Evolutionary conservation across 1,140 invertebrate species (phyloP).

Genomic region (Musca domestica): DNA sequence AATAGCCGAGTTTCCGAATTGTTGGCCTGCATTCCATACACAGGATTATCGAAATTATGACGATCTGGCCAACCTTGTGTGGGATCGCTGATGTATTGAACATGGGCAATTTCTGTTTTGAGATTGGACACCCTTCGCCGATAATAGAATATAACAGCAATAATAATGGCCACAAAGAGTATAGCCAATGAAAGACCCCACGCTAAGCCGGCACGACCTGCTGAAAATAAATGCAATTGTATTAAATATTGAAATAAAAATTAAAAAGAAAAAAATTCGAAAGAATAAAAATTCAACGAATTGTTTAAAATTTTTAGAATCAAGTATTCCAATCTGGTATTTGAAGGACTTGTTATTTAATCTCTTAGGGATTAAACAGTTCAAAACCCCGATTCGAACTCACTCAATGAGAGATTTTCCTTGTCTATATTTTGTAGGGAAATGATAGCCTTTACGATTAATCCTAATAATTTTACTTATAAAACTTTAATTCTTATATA

Average conservation of each 20-base stretch:
- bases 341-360: too few species aligned
- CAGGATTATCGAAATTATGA: conserved; percentile 91
- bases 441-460: too few species aligned
- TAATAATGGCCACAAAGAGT: conserved; percentile 65
- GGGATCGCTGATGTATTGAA: conserved; percentile 85
- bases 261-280: too few species aligned
- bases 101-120: conserved; percentile 82
- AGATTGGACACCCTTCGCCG: conserved; percentile 72
- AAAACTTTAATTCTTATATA: too few species aligned
- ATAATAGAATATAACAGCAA: conserved; percentile 72
- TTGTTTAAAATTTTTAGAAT: not conserved
- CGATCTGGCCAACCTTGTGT: conserved; percentile 65
- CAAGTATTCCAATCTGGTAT: too few species aligned
- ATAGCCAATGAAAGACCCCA: conserved; percentile 67
- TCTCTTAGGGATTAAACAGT: too few species aligned
- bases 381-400: too few species aligned
- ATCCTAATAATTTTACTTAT: too few species aligned
- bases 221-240: conserved; percentile 30
- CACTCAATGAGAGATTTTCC: too few species aligned
- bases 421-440: too few species aligned
- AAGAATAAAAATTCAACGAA: not conserved
- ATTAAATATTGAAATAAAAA: conserved; percentile 8
- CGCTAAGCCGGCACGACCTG: conserved; percentile 61
- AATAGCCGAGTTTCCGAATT: conserved; percentile 61
- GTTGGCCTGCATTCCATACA: conserved; percentile 74